Evolutionary conservation across 2,888 invertebrate species (phyloP).

Genomic region (Diaperis boleti): DNA sequence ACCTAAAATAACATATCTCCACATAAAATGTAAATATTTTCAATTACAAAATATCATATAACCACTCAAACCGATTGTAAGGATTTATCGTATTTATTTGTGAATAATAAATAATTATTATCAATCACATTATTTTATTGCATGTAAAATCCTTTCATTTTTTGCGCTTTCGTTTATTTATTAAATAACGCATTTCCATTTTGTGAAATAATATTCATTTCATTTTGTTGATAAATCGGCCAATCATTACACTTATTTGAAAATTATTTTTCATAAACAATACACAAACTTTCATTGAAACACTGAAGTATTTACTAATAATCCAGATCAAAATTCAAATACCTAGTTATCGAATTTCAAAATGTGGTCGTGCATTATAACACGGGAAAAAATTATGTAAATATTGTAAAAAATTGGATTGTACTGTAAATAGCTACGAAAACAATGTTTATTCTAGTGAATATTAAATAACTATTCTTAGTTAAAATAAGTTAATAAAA

Average conservation of each 20-base stretch:
- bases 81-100: constrained; percentile 44
- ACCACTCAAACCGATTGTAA: constrained; percentile 39
- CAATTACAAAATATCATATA: constrained; percentile 39
- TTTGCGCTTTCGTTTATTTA: constrained; percentile 1
- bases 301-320: too few relatives aligned
- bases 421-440: too few relatives aligned
- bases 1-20: constrained; percentile 41
- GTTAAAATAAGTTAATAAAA: too few relatives aligned
- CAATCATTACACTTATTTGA: background rate
- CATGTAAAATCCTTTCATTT: constrained; percentile 32
- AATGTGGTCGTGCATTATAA: too few relatives aligned
- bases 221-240: background rate
- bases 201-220: background rate
- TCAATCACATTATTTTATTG: constrained; percentile 39
- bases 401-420: too few relatives aligned
- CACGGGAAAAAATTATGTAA: too few relatives aligned
- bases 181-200: constrained; percentile 11
- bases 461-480: too few relatives aligned
- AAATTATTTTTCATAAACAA: too few relatives aligned
- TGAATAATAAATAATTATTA: constrained; percentile 31
- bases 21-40: constrained; percentile 43
- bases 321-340: too few relatives aligned
- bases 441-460: too few relatives aligned
- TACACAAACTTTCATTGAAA: too few relatives aligned
- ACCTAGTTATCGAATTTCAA: too few relatives aligned